Conservation (phyloP, 1,140 invertebrate genomes). For the Campoletis sonorensis region DNA sequence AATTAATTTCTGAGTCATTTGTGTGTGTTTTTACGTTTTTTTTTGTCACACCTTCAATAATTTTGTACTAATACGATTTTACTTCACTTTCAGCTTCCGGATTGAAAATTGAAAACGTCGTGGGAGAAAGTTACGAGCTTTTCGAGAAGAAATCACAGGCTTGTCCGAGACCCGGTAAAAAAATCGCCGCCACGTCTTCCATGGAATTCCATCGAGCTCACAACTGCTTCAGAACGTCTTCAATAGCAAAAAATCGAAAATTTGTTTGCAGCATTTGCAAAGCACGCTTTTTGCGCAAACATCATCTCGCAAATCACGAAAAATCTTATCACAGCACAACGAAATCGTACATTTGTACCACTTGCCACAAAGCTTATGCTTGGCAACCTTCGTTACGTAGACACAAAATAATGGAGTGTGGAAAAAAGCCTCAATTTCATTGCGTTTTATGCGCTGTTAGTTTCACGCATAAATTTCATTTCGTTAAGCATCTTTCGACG, state of each 20-base stretch:
- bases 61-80: not conserved
- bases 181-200: not conserved
- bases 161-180: not conserved
- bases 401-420: conserved; percentile 55
- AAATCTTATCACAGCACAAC: conserved; percentile 15
- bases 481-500: too few species aligned
- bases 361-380: conserved; percentile 47
- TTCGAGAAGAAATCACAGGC: not conserved
- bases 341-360: conserved; percentile 43
- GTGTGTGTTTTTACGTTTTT: not conserved
- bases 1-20: not conserved
- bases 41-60: not conserved
- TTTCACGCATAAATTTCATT: conserved; percentile 46
- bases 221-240: not conserved
- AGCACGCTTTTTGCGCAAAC: not conserved
- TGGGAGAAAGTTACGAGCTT: not conserved
- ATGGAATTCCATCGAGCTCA: not conserved
- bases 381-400: conserved; percentile 51
- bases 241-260: not conserved
- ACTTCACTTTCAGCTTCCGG: not conserved
- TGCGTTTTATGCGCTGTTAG: conserved; percentile 52
- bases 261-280: conserved; percentile 6
- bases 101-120: not conserved
- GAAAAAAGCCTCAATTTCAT: conserved; percentile 46
- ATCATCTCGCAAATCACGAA: not conserved